Conservation (phyloP, 64 coral and sea anemone genomes). For the Stichodactyla helianthus region DNA sequence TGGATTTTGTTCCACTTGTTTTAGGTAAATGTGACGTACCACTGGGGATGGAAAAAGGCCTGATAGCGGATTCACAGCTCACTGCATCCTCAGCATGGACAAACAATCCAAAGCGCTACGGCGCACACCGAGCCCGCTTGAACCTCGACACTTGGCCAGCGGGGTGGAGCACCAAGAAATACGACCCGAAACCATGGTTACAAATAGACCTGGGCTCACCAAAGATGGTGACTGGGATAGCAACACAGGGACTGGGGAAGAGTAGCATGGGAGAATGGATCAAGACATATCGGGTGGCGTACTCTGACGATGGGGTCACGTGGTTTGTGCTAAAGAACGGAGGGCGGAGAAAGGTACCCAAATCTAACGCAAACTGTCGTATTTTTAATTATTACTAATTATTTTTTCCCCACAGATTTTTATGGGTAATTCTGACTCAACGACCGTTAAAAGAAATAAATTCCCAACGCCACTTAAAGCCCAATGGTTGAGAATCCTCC, state of each 20-base stretch:
- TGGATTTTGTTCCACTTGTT: background rate
- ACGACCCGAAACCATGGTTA: slow-evolving; percentile 68
- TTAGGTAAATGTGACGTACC: slow-evolving; percentile 54
- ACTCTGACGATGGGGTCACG: slow-evolving; percentile 45
- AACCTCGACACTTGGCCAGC: slow-evolving; percentile 54
- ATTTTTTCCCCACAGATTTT: slow-evolving; percentile 48
- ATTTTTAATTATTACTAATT: background rate
- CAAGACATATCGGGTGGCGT: slow-evolving; percentile 54
- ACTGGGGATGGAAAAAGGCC: slow-evolving; percentile 62
- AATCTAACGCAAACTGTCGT: background rate
- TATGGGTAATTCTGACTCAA: slow-evolving; percentile 59
- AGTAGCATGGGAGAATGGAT: slow-evolving; percentile 58
- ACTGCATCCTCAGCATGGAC: slow-evolving; percentile 61
- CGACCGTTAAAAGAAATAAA: slow-evolving; percentile 45
- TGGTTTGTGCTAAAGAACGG: slow-evolving; percentile 50
- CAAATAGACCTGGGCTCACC: slow-evolving; percentile 48
- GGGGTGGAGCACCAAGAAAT: slow-evolving; percentile 70
- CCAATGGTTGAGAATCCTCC: slow-evolving; percentile 72
- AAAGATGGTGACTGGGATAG: slow-evolving; percentile 49
- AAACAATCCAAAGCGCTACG: slow-evolving; percentile 36
- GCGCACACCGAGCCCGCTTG: slow-evolving; percentile 61
- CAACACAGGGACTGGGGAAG: slow-evolving; percentile 72
- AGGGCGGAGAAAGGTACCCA: slow-evolving; percentile 45
- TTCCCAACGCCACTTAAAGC: slow-evolving; percentile 52
- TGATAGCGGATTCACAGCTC: slow-evolving; percentile 51